Conservation (phyloP, 2,888 invertebrate species). For the Sipha maydis region DNA sequence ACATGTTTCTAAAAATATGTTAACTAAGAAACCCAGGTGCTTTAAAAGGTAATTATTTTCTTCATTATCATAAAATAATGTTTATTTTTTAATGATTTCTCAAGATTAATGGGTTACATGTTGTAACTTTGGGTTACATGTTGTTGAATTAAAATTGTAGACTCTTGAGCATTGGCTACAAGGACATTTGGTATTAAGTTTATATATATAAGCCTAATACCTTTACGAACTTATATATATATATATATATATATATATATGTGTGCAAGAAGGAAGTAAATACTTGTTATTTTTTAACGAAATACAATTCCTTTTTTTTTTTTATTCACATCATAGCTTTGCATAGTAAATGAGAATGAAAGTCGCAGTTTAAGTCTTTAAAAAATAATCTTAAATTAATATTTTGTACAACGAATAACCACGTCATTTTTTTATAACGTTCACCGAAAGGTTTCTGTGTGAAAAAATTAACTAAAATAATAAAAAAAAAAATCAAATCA, state of each 20-base stretch:
- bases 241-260: not conserved
- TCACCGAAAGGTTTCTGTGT: no score
- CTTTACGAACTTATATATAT: not conserved
- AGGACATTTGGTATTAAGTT: not conserved
- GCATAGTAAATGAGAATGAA: conserved; percentile 16
- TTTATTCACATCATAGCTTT: conserved; percentile 30
- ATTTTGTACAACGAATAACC: not conserved
- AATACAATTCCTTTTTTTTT: conserved; percentile 10
- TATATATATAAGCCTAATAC: not conserved
- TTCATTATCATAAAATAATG: not conserved
- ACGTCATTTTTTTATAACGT: no score
- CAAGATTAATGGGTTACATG: conserved; percentile 8
- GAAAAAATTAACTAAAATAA: no score
- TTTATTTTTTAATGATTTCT: conserved; percentile 34
- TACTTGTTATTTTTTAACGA: conserved; percentile 10
- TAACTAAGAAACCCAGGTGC: not conserved
- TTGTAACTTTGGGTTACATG: conserved; percentile 14
- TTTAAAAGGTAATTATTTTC: conserved; percentile 21
- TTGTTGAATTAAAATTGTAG: conserved; percentile 19
- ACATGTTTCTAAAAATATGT: not conserved
- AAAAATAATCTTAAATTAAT: not conserved
- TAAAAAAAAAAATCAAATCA: no score
- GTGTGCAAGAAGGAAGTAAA: not conserved
- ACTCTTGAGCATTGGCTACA: not conserved
- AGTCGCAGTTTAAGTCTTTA: not conserved